Conservation (phyloP, 2,113 vertebrate genomes). For the Erythrocercus mccallii region DNA sequence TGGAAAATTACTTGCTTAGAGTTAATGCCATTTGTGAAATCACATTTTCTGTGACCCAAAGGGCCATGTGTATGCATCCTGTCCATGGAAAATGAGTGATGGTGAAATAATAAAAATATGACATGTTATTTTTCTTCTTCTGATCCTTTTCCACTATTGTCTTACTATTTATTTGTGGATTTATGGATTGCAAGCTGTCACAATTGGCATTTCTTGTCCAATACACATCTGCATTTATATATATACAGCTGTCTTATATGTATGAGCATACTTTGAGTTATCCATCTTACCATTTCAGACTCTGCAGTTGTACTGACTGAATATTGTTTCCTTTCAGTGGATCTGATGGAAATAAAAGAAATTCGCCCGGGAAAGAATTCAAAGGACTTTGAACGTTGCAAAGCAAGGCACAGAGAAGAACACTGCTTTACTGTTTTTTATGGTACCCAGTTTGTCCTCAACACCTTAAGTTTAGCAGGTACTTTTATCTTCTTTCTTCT, state of each 20-base stretch:
- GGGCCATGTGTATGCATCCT: neutral
- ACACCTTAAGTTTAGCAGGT: constrained; percentile 92
- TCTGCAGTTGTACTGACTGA: neutral
- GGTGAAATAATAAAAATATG: neutral
- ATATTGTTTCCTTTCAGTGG: constrained; percentile 80
- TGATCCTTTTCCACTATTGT: neutral
- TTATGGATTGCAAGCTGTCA: neutral
- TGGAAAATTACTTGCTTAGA: neutral
- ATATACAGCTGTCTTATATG: neutral
- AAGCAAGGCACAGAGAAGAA: constrained; percentile 81
- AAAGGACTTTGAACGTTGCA: constrained; percentile 95
- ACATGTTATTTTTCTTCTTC: neutral
- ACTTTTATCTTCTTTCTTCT: neutral
- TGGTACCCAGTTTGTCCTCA: constrained; percentile 91
- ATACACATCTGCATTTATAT: neutral
- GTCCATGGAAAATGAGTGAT: neutral
- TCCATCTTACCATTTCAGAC: neutral
- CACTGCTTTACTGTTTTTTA: constrained; percentile 92
- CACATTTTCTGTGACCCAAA: neutral
- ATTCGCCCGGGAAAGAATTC: constrained; percentile 89
- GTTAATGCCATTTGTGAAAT: neutral
- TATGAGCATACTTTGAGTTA: neutral
- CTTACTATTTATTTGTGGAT: neutral
- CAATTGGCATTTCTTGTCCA: neutral
- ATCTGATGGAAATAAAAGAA: constrained; percentile 92